A percentile compares a stretch with the other conserved stretches of the same genome.
Conservation (phyloP, 2,797 vertebrate species). For the Oreonectes daqikongensis region DNA sequence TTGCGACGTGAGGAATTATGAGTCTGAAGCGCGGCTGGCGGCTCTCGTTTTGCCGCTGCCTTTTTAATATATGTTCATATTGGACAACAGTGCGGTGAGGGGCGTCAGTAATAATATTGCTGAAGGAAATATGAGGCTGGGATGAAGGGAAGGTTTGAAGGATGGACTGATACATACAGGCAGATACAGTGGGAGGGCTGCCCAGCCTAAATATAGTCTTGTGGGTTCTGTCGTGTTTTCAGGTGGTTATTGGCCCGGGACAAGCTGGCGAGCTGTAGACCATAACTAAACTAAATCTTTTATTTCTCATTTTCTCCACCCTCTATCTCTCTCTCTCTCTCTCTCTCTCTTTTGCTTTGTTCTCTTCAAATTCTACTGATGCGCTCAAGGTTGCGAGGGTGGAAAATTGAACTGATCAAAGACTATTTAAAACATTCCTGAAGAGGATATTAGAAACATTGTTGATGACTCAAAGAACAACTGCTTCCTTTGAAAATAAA, state of each 20-base stretch:
- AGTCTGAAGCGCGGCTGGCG: slow-evolving; percentile 66
- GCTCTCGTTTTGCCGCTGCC: slow-evolving; percentile 47
- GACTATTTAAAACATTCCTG: slow-evolving; percentile 19
- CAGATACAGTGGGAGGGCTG: neutral
- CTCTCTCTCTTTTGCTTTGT: neutral
- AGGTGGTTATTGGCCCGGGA: neutral
- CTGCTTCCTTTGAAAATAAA: slow-evolving; percentile 10
- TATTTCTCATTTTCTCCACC: slow-evolving; percentile 36
- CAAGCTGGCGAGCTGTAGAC: neutral
- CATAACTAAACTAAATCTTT: neutral
- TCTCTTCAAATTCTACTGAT: slow-evolving; percentile 53
- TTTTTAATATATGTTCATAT: slow-evolving; percentile 59
- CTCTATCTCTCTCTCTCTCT: neutral
- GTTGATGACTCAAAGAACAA: slow-evolving; percentile 23
- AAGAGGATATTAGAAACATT: neutral
- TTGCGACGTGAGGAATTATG: slow-evolving; percentile 65
- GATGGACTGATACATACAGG: neutral
- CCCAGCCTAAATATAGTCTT: slow-evolving; percentile 10
- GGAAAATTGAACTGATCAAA: neutral
- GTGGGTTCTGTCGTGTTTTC: neutral
- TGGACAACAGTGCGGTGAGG: slow-evolving; percentile 46
- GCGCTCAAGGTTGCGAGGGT: slow-evolving; percentile 7
- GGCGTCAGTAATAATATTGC: slow-evolving; percentile 47
- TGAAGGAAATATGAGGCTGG: slow-evolving; percentile 51
- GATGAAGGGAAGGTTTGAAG: slow-evolving; percentile 17